A percentile compares a stretch with the other conserved stretches of the same genome.
Conservation (phyloP, 2,797 vertebrate genomes). For the Gallinago stenura region DNA sequence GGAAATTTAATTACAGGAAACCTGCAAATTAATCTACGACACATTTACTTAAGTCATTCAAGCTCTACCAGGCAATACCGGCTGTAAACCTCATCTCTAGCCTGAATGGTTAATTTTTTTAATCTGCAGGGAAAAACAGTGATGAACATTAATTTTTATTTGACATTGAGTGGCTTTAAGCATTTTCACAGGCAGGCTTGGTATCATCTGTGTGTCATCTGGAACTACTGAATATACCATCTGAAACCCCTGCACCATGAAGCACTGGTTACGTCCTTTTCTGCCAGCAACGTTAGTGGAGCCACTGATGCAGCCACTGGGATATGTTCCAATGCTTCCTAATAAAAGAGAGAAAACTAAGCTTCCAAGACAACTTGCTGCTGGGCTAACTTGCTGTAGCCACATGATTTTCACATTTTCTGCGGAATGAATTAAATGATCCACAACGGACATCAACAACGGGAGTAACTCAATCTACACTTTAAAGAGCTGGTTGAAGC, state of each 20-base stretch:
- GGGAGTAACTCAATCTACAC: constrained; percentile 57
- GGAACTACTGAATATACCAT: neutral
- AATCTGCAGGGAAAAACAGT: neutral
- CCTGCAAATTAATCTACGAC: neutral
- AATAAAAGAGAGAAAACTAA: constrained; percentile 50
- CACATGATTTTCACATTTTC: constrained; percentile 63
- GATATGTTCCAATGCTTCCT: constrained; percentile 33
- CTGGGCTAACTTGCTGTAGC: constrained; percentile 44
- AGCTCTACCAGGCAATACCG: neutral
- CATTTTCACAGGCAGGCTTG: neutral
- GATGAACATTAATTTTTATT: constrained; percentile 10
- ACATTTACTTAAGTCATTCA: neutral
- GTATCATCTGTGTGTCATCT: constrained; percentile 13
- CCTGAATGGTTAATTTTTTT: neutral
- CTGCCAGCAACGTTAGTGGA: constrained; percentile 1
- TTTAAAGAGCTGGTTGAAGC: constrained; percentile 58
- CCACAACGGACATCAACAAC: constrained; percentile 27
- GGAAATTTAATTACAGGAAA: neutral
- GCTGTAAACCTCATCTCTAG: neutral
- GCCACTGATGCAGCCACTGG: constrained; percentile 8
- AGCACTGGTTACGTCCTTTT: neutral
- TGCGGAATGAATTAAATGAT: constrained; percentile 64
- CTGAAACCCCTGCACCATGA: constrained; percentile 33
- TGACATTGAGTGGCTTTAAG: neutral
- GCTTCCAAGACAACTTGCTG: constrained; percentile 35